Percentiles rank a stretch among this genome's conserved stretches.
phyloP scores from a whole-genome alignment of 2,888 invertebrate genomes.

The Eustalomyia histrio region DNA sequence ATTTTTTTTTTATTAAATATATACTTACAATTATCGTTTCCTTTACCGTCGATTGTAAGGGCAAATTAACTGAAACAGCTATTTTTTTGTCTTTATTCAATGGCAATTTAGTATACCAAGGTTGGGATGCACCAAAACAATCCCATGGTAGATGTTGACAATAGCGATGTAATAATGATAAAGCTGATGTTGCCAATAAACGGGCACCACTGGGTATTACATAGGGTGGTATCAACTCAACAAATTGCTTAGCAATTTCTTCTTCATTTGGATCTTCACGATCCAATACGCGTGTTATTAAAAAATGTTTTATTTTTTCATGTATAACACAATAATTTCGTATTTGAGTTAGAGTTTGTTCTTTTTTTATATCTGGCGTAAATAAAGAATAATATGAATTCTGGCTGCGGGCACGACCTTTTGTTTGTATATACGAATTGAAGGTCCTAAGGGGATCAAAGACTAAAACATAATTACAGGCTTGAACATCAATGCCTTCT shows the following conservation, averaged over 20 bases:
- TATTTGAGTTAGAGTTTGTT: constrained; percentile 77
- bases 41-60: constrained; percentile 88
- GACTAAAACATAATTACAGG: constrained; percentile 89
- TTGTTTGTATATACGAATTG: constrained; percentile 92
- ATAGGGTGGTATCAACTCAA: constrained; percentile 75
- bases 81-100: background rate
- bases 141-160: constrained; percentile 89
- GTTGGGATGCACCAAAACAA: constrained; percentile 83
- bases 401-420: constrained; percentile 88
- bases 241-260: constrained; percentile 82
- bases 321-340: constrained; percentile 81
- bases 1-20: background rate
- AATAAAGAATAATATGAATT: constrained; percentile 84
- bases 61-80: constrained; percentile 83
- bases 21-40: constrained; percentile 84
- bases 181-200: constrained; percentile 69
- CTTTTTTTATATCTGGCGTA: constrained; percentile 75
- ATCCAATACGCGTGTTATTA: constrained; percentile 82
- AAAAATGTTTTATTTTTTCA: constrained; percentile 80
- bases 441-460: constrained; percentile 87
- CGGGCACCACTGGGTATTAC: constrained; percentile 71
- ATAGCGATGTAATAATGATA: constrained; percentile 86
- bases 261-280: constrained; percentile 81
- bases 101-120: constrained; percentile 79
- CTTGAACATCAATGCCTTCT: constrained; percentile 92